Evolutionary conservation across 1,140 invertebrate genomes (phyloP), one percentile per base, ranked within the genome.

Genomic region (Anoplophora glabripennis): DNA sequence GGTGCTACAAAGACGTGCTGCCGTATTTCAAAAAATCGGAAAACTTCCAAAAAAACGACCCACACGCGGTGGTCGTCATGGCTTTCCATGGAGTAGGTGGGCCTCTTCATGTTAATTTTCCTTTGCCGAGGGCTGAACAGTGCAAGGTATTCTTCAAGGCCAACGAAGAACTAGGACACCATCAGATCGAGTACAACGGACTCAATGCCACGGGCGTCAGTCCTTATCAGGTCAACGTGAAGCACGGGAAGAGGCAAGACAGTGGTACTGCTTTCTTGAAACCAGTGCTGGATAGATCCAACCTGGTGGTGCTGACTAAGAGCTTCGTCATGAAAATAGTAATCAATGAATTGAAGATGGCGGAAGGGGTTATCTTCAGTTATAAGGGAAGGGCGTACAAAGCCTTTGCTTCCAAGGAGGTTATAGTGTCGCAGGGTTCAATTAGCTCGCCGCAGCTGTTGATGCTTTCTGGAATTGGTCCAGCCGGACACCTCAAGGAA

Each of bases 381-480:
- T 76, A 76, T 41, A 74, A 78, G 34, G 73, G 45, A n/a, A 70
- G 69, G n/a, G 51, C 61, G 3, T 80, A 78, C 47, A 72, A 68
- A 36, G 76, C 81, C 7, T 73, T 68, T 51, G 84, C 83, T 0
- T 78, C 68, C 12, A 86, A 82, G 66, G 89, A 91, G 77, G 82
- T 91, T 0, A 86, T 91, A 9, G 12, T 90, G 3, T 85, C 84
- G n/a, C 86, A 83, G 1, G 89, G 88, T 1, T 80, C 86, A 0
- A 83, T 89, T 0, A 87, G 86, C 55, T 83, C 83, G 0, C 85
- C 88, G 0, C 86, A 89, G 59, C 60, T 92, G 4, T 74, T 92
- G 1, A 89, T 92, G 87, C 66, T 91, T 0, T 89, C 87, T 1
- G 89, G 89, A 5, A 80, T 92, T 11, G 90, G 89, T 7, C 88